phyloP scores from a whole-genome alignment of 1,140 invertebrate genomes.

The Limonius californicus region DNA sequence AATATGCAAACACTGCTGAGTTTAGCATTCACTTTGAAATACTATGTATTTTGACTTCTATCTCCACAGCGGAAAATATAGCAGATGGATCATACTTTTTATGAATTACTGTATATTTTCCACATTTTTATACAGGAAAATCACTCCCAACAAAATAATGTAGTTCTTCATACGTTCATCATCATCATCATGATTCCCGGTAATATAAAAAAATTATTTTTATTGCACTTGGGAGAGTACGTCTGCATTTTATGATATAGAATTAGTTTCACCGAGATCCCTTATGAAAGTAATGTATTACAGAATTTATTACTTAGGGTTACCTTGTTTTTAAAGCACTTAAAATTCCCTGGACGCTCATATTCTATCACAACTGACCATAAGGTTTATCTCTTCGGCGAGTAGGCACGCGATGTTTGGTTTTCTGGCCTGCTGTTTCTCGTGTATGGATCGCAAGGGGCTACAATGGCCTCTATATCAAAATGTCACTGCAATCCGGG shows the following conservation, averaged over 20 bases:
- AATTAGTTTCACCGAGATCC: background rate
- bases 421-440: constrained; percentile 27
- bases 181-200: too few relatives aligned
- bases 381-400: constrained; percentile 32
- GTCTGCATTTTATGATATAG: background rate
- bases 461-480: constrained; percentile 28
- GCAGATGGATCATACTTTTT: too few relatives aligned
- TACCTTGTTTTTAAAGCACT: constrained; percentile 22
- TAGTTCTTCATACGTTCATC: too few relatives aligned
- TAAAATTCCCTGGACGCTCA: constrained; percentile 34
- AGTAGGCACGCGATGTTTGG: constrained; percentile 27
- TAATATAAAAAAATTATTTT: background rate
- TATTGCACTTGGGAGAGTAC: background rate
- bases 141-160: too few relatives aligned
- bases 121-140: too few relatives aligned
- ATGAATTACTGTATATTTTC: too few relatives aligned
- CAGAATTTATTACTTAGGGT: background rate
- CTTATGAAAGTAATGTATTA: constrained; percentile 6
- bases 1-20: too few relatives aligned
- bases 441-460: constrained; percentile 22
- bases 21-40: too few relatives aligned
- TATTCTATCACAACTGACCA: constrained; percentile 33
- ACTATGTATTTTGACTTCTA: too few relatives aligned
- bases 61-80: too few relatives aligned
- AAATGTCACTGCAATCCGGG: constrained; percentile 30